Evolutionary conservation across 2,797 vertebrate genomes (phyloP).

Genomic region (Enteromius radiatus): DNA sequence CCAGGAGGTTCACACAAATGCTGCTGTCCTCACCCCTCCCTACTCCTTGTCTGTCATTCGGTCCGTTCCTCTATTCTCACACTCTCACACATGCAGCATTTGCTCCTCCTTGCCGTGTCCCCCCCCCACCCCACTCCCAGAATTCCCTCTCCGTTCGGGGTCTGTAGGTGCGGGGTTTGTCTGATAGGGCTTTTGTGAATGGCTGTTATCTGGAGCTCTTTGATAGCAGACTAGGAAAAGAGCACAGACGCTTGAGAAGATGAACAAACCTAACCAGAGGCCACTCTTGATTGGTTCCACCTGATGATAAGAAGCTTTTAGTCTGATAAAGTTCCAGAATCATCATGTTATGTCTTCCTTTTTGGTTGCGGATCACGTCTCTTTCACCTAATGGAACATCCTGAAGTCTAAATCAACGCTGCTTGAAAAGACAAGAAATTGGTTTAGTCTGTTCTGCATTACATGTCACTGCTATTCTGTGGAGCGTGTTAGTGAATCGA

Average conservation of each 20-base stretch:
- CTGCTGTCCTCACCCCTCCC: slow-evolving; percentile 24
- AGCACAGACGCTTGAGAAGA: slow-evolving; percentile 3
- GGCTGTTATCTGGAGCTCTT: slow-evolving; percentile 37
- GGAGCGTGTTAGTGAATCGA: neutral
- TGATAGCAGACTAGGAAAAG: slow-evolving; percentile 34
- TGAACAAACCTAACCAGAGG: slow-evolving; percentile 27
- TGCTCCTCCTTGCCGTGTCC: slow-evolving; percentile 21
- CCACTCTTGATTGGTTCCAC: slow-evolving; percentile 30
- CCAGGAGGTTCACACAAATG: slow-evolving; percentile 15
- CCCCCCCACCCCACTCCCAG: neutral
- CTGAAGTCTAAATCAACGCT: neutral
- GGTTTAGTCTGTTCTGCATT: neutral
- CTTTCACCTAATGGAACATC: neutral
- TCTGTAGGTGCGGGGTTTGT: slow-evolving; percentile 4
- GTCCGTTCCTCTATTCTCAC: slow-evolving; percentile 24
- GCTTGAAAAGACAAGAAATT: neutral
- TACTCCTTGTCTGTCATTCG: slow-evolving; percentile 27
- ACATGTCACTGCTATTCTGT: neutral
- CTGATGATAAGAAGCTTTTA: slow-evolving; percentile 40
- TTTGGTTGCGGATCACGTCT: neutral
- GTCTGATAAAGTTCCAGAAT: neutral
- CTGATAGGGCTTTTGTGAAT: slow-evolving; percentile 48
- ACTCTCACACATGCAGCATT: neutral
- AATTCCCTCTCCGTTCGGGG: slow-evolving; percentile 2
- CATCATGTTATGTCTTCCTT: neutral